Base-by-base conservation (phyloP, 2,888 invertebrate genomes). In the Allygus modestus region DNA sequence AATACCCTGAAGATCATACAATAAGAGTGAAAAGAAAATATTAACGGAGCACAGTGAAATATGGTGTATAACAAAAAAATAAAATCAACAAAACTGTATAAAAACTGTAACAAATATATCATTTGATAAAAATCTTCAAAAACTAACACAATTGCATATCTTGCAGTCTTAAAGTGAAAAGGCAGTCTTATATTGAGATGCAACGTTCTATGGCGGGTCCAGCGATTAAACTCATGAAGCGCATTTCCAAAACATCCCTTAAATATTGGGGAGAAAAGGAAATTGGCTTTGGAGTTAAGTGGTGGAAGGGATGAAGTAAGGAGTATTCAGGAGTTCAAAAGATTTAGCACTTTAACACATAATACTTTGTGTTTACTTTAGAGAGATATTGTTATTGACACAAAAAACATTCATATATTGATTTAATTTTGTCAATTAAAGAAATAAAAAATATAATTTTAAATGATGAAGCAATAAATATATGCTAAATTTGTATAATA, bases 131-230 rank as follows among this genome's bases (percentile, higher is more conserved):
- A 83, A 75, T 71, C 75, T 83, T 58, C 79, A 79, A 79, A 79
- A 79, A 73, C 75, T 83, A 83, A 83, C 83, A 83, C 73, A 83
- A 75, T 83, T 71, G 75, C 75, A 75, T 73, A 54, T 41, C 54
- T 75, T 83, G 37, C 83, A 83, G 83, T 83, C 83, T 83, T 83
- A 31, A 54, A 37, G 46, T 54, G 51, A 69, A 23, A 83, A 71
- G 75, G 75, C 83, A 83, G 83, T 83, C 83, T 83, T 83, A 75
- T 1, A 58, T 58, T 75, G 83, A 83, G 83, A 83, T 83, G 41
- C 83, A 26, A 33, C 20, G 83, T 83, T 73, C 41, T 1, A 41
- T 58, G 28, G 0, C 37, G 73, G 43, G 46, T 17, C 46, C 28
- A 83, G 20, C 17, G 17, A 23, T 33, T 17, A n/a, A n/a, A 23